Base-by-base conservation (phyloP, 2,113 vertebrate genomes). In the Podarcis cretensis region DNA sequence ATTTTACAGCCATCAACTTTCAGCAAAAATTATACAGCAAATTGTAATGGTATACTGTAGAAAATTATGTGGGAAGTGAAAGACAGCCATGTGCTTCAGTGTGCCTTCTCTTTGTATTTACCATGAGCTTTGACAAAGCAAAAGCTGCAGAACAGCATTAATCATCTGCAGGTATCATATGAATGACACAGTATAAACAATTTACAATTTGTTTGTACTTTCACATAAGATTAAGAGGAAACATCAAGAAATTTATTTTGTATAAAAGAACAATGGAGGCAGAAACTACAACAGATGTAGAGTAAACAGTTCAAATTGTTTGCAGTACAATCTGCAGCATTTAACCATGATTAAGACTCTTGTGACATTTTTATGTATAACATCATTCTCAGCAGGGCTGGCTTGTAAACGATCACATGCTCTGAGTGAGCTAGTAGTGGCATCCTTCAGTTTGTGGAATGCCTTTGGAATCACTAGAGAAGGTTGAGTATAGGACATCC, bases 31-130 rank as follows among this genome's bases (percentile, higher is more conserved):
- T 93, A 95, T 93, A 92, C 91, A 88, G 85, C 87, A 75, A 83
- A 89, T 85, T 88, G 92, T 86, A 84, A 91, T 89, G 79, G 66
- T 89, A 85, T 90, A 94, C 91, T 92, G 87, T 91, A 92, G 90
- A 89, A 96, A 91, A 93, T 93, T 91, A 90, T 82, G 92, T 93
- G 94, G 92, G 88, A 92, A 90, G 91, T 92, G 86, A 95, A 90
- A 40, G 3, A 89, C 93, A 91, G 94, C 90, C 96, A 93, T 98
- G 97, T 98, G 97, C 97, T 98, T 98, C 96, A 94, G 95, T 91
- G 92, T 86, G 92, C 92, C 90, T 92, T 92, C 18, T 81, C 16
- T 94, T 93, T 91, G 94, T 95, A 94, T 94, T 93, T 91, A 96
- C 94, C 89, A 95, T 94, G 96, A 89, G 90, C 90, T 95, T 95